These are phyloP conservation scores for Agrilus cyanescens DNA, from an alignment of 2,888 invertebrate genomes.

Conservation along the genomic window DNA sequence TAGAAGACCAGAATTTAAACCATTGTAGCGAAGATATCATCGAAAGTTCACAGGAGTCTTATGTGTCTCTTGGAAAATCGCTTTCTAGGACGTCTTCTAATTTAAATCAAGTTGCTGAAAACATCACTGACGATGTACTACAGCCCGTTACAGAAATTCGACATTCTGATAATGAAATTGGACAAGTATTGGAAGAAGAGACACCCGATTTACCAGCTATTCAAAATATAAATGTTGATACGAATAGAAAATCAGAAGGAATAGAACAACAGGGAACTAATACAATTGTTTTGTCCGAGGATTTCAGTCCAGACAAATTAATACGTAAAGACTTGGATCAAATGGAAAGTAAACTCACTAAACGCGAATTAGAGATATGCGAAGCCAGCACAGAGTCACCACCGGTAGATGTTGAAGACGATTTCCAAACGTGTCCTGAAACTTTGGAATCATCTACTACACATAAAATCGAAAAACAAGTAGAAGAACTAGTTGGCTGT, in stretches of 20 bases:
- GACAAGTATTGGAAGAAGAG: no score
- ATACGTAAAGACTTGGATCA: conserved; percentile 11
- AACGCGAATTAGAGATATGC: conserved; percentile 23
- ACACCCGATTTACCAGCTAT: no score
- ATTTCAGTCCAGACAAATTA: conserved; percentile 9
- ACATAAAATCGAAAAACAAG: not conserved
- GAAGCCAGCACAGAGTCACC: conserved; percentile 24
- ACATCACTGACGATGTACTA: not conserved
- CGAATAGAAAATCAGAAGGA: no score
- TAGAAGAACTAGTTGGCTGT: not conserved
- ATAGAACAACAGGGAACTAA: not conserved
- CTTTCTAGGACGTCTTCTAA: no score
- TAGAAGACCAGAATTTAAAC: not conserved
- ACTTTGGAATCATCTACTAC: not conserved
- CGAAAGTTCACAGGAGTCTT: conserved; percentile 12
- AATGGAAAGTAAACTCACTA: conserved; percentile 19
- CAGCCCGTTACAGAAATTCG: no score
- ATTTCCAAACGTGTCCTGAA: not conserved
- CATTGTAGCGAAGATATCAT: conserved; percentile 11
- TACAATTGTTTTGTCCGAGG: conserved; percentile 10
- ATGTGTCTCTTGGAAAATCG: not conserved
- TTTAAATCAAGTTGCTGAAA: not conserved
- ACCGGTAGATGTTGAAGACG: conserved; percentile 3
- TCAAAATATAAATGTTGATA: no score
- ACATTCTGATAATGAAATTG: no score